These are phyloP conservation scores for Protobothrops mucrosquamatus DNA, from an alignment of 2,113 vertebrate species.

Conservation along the genomic window DNA sequence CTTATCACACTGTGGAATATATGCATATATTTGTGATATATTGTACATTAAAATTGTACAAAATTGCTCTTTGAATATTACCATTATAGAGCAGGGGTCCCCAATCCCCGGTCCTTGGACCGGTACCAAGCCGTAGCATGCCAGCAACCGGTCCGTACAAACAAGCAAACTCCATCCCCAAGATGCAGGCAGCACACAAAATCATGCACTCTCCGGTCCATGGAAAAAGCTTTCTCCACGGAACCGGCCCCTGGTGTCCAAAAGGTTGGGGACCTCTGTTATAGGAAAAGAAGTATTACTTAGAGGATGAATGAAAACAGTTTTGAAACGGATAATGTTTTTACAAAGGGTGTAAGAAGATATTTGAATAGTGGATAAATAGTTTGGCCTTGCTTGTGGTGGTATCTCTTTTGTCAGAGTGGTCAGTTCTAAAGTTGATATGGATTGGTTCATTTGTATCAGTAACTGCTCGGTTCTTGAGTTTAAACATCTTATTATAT, in stretches of 20 bases:
- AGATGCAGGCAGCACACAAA: too few species aligned
- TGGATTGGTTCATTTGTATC: not conserved
- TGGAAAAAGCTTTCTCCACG: too few species aligned
- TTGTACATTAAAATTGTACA: not conserved
- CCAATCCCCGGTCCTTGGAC: too few species aligned
- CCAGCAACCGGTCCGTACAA: too few species aligned
- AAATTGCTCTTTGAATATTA: not conserved
- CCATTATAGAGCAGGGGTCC: not conserved
- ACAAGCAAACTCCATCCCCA: too few species aligned
- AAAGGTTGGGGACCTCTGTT: too few species aligned
- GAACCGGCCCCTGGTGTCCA: too few species aligned
- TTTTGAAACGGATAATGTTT: not conserved
- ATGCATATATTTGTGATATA: not conserved
- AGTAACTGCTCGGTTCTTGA: not conserved
- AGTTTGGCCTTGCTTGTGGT: not conserved
- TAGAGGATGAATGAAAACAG: not conserved
- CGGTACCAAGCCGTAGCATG: too few species aligned
- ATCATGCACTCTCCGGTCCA: too few species aligned
- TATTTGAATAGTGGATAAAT: not conserved
- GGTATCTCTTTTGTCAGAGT: not conserved
- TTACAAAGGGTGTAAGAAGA: not conserved
- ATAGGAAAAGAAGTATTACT: not conserved
- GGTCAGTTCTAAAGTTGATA: not conserved
- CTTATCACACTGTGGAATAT: not conserved
- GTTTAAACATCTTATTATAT: not conserved